These are phyloP conservation scores for Labeo calbasu DNA, from an alignment of 2,797 vertebrate species.

Conservation along the genomic window DNA sequence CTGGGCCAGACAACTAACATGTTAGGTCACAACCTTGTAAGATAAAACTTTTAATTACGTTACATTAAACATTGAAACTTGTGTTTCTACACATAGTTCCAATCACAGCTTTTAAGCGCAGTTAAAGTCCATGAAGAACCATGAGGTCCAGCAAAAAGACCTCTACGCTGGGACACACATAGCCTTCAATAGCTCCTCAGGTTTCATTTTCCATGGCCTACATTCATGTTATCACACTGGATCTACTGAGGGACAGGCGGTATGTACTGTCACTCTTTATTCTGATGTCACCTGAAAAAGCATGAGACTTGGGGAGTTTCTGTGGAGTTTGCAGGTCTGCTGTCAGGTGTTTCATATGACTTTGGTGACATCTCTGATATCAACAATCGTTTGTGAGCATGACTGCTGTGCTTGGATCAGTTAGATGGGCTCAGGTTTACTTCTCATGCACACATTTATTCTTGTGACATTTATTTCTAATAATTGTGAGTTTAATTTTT, in stretches of 20 bases:
- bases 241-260: conserved; percentile 53
- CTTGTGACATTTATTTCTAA: no score
- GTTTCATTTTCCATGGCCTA: conserved; percentile 73
- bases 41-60: conserved; percentile 1
- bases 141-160: background rate
- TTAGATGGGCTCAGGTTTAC: no score
- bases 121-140: background rate
- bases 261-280: no score
- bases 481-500: no score
- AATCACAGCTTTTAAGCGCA: conserved; percentile 9
- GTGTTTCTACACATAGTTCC: background rate
- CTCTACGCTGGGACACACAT: conserved; percentile 1
- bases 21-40: background rate
- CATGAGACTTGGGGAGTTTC: no score
- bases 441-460: no score
- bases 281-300: no score
- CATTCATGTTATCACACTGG: conserved; percentile 64
- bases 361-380: no score
- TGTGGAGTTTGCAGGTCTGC: no score
- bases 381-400: no score
- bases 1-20: conserved; percentile 40
- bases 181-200: conserved; percentile 63
- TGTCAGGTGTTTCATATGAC: no score
- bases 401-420: no score
- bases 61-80: conserved; percentile 14